A percentile compares a stretch with the other conserved stretches of the same genome.
phyloP scores from a whole-genome alignment of 2,797 vertebrate genomes.

The Petrocephalus schoutedeni region DNA sequence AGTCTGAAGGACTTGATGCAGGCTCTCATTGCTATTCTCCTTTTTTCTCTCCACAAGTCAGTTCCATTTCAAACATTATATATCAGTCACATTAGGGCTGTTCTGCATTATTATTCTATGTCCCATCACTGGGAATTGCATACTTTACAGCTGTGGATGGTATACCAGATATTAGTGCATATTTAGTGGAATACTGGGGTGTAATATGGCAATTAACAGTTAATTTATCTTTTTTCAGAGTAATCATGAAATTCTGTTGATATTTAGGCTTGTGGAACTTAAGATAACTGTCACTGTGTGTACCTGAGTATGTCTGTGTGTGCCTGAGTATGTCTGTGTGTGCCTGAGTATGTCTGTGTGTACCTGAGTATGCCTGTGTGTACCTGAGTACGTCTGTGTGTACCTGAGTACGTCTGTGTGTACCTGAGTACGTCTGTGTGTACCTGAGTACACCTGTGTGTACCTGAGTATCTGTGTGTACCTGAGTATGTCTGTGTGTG shows the following conservation, averaged over 20 bases:
- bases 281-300: background rate
- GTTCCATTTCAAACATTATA: background rate
- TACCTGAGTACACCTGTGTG: too few species aligned
- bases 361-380: too few species aligned
- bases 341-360: too few species aligned
- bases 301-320: too few species aligned
- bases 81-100: background rate
- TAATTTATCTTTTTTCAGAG: background rate
- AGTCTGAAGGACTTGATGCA: background rate
- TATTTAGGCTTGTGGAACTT: background rate
- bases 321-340: too few species aligned
- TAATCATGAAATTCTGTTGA: background rate
- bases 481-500: too few species aligned
- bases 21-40: slow-evolving; percentile 33
- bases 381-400: too few species aligned
- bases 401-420: too few species aligned
- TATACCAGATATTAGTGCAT: background rate
- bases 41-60: background rate
- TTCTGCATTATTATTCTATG: background rate
- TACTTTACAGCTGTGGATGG: background rate
- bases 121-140: background rate
- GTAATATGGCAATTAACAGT: background rate
- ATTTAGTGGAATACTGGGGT: background rate
- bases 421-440: too few species aligned
- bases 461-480: too few species aligned